Conservation (phyloP, 92 coral and sea anemone species). For the Nematostella vectensis region DNA sequence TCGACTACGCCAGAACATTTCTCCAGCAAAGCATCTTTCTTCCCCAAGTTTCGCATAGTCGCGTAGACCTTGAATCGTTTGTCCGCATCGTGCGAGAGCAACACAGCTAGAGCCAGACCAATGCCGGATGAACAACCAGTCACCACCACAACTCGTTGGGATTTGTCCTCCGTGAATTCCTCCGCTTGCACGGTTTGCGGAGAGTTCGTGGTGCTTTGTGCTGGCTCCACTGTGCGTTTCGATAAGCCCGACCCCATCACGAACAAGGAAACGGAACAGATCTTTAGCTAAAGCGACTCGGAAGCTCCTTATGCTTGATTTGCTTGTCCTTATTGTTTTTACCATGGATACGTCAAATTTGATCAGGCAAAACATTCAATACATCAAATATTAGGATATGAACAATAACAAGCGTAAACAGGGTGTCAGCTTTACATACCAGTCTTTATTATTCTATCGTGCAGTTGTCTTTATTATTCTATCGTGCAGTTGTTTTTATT, state of each 20-base stretch:
- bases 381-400: too few relatives aligned
- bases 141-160: slow-evolving; percentile 30
- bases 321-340: too few relatives aligned
- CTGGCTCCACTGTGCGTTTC: background rate
- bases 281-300: too few relatives aligned
- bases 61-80: slow-evolving; percentile 66
- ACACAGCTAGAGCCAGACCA: slow-evolving; percentile 45
- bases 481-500: too few relatives aligned
- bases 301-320: too few relatives aligned
- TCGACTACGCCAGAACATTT: slow-evolving; percentile 40
- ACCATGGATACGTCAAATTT: too few relatives aligned
- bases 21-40: slow-evolving; percentile 60
- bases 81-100: slow-evolving; percentile 46
- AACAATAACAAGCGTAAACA: too few relatives aligned
- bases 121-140: slow-evolving; percentile 61
- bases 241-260: background rate
- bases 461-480: too few relatives aligned
- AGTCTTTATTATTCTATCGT: too few relatives aligned
- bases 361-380: too few relatives aligned
- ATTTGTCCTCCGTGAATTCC: slow-evolving; percentile 9
- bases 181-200: slow-evolving; percentile 2
- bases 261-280: too few relatives aligned
- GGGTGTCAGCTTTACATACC: too few relatives aligned
- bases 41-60: slow-evolving; percentile 64
- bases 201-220: background rate